Conservation (phyloP, 92 coral and sea anemone species). For the Actinostola sp. region DNA sequence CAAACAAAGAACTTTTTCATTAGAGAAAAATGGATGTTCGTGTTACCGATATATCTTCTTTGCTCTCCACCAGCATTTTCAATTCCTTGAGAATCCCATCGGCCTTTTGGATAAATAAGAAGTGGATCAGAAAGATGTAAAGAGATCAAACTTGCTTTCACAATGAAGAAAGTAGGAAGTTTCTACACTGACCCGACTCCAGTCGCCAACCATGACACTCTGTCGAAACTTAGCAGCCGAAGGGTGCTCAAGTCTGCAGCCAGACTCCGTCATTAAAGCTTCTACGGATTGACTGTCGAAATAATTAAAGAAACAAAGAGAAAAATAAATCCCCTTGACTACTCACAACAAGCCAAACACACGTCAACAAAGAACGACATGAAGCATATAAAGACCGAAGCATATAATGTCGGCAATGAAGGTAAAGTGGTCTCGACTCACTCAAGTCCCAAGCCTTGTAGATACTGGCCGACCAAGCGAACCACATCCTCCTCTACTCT, state of each 20-base stretch:
- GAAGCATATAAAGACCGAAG: constrained; percentile 4
- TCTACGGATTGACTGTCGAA: constrained; percentile 90
- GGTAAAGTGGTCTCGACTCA: constrained; percentile 64
- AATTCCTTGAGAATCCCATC: constrained; percentile 94
- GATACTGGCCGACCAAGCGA: constrained; percentile 96
- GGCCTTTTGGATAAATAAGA: constrained; percentile 70
- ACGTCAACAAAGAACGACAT: constrained; percentile 36
- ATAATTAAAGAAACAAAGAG: constrained; percentile 19
- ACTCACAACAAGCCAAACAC: constrained; percentile 53
- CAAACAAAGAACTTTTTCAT: constrained; percentile 21
- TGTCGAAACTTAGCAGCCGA: constrained; percentile 98
- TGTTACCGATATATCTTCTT: constrained; percentile 92
- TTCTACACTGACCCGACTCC: constrained; percentile 96
- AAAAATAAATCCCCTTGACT: constrained; percentile 54
- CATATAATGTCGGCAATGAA: no score
- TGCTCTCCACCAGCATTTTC: constrained; percentile 82
- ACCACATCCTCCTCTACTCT: constrained; percentile 96
- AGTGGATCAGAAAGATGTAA: constrained; percentile 7
- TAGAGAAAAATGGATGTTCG: constrained; percentile 6
- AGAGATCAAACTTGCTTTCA: constrained; percentile 1
- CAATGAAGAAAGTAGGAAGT: neutral
- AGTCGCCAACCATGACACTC: constrained; percentile 96
- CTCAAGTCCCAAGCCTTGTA: constrained; percentile 98
- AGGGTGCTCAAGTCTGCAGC: constrained; percentile 99
- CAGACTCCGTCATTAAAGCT: constrained; percentile 93